Percentiles rank a stretch among this genome's conserved stretches.
phyloP scores from a whole-genome alignment of 2,888 invertebrate species.

The Phlogophora meticulosa region DNA sequence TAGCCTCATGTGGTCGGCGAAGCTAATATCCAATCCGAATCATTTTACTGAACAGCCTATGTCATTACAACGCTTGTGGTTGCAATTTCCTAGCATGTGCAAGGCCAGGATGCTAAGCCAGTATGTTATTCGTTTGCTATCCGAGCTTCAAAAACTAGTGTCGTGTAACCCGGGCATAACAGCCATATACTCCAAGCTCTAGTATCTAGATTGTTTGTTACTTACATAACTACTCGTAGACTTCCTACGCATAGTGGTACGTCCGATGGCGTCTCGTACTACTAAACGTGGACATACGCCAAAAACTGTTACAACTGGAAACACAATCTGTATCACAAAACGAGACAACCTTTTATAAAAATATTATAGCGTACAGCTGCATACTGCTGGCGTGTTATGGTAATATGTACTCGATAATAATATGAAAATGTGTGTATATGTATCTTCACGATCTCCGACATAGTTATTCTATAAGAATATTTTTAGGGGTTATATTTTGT shows the following conservation, averaged over 20 bases:
- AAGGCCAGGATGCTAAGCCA: no score
- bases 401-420: constrained; percentile 10
- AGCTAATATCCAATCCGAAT: no score
- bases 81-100: no score
- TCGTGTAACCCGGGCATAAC: neutral
- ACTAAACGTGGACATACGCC: constrained; percentile 47
- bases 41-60: no score
- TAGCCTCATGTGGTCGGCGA: no score
- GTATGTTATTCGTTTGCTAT: no score
- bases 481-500: no score
- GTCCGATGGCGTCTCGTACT: constrained; percentile 11
- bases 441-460: neutral
- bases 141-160: no score
- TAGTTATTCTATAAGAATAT: no score
- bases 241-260: constrained; percentile 23
- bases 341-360: constrained; percentile 33
- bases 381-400: neutral
- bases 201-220: constrained; percentile 18
- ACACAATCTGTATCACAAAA: constrained; percentile 25
- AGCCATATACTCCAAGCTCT: constrained; percentile 12
- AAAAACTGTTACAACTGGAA: constrained; percentile 38
- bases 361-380: constrained; percentile 27
- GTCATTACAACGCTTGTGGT: no score
- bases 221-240: constrained; percentile 16
- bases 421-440: neutral